Evolutionary conservation across 2,888 invertebrate species (phyloP).

Genomic region (Hedya salicella): DNA sequence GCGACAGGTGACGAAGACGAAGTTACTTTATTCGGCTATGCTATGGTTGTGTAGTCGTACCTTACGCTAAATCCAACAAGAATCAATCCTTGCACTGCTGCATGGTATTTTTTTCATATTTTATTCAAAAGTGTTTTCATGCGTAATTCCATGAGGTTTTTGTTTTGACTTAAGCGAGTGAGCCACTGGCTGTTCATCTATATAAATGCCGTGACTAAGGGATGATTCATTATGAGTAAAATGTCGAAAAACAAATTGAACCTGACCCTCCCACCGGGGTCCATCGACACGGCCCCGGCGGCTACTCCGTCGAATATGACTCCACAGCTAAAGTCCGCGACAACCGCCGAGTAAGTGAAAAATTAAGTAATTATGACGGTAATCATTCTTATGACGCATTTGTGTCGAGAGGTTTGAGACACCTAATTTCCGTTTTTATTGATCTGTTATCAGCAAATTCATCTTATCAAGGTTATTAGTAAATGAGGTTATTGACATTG

Average conservation of each 20-base stretch:
- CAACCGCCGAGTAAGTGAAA: constrained; percentile 82
- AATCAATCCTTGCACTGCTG: constrained; percentile 29
- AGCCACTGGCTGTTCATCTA: constrained; percentile 18
- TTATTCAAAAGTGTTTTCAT: constrained; percentile 21
- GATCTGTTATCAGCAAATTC: constrained; percentile 29
- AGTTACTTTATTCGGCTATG: background rate
- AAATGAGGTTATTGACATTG: constrained; percentile 20
- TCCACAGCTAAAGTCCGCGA: constrained; percentile 84
- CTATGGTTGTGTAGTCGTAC: no score
- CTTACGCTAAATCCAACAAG: background rate
- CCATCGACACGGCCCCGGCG: constrained; percentile 90
- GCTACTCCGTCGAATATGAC: constrained; percentile 85
- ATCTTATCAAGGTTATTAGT: constrained; percentile 27
- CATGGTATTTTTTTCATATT: constrained; percentile 23
- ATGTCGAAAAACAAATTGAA: constrained; percentile 97
- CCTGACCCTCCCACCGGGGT: constrained; percentile 94
- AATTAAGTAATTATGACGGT: background rate
- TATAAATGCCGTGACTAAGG: constrained; percentile 58
- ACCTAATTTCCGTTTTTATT: constrained; percentile 15
- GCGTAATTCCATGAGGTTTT: background rate
- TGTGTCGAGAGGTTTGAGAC: background rate
- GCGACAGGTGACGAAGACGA: constrained; percentile 12
- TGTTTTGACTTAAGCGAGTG: constrained; percentile 6
- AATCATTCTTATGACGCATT: background rate
- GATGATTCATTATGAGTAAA: constrained; percentile 78